Conservation (phyloP, 2,888 invertebrate species). For the Metellina segmentata region DNA sequence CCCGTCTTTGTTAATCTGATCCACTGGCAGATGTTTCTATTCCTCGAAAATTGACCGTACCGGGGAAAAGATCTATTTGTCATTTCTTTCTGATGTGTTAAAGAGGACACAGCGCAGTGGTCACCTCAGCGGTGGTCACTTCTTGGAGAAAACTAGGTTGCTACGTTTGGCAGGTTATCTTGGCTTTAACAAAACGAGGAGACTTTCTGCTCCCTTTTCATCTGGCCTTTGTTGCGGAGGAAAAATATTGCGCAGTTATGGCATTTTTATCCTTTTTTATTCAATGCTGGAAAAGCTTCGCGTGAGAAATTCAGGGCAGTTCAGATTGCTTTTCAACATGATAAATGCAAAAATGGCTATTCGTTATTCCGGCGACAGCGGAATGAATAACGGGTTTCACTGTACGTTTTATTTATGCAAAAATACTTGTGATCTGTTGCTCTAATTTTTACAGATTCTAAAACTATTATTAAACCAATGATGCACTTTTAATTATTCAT, state of each 20-base stretch:
- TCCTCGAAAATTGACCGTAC: slow-evolving; percentile 57
- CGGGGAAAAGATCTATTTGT: slow-evolving; percentile 54
- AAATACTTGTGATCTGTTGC: too few relatives aligned
- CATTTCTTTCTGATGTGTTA: slow-evolving; percentile 50
- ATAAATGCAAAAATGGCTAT: too few relatives aligned
- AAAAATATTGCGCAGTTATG: not conserved
- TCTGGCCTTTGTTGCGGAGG: slow-evolving; percentile 1
- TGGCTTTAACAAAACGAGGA: not conserved
- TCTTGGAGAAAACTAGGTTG: slow-evolving; percentile 36
- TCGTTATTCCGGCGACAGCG: too few relatives aligned
- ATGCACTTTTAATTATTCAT: too few relatives aligned
- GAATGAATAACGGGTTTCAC: too few relatives aligned
- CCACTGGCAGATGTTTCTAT: slow-evolving; percentile 66
- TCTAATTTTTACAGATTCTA: too few relatives aligned
- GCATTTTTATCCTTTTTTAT: not conserved
- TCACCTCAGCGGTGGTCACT: slow-evolving; percentile 57
- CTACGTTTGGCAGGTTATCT: slow-evolving; percentile 39
- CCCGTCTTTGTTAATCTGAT: slow-evolving; percentile 68
- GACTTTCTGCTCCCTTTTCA: not conserved
- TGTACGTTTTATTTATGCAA: too few relatives aligned
- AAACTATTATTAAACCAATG: too few relatives aligned
- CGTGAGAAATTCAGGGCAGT: not conserved
- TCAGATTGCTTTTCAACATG: not conserved
- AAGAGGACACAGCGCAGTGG: slow-evolving; percentile 46
- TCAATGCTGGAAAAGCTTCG: not conserved